Conservation (phyloP, 2,113 vertebrate genomes). For the Accipiter cooperii region DNA sequence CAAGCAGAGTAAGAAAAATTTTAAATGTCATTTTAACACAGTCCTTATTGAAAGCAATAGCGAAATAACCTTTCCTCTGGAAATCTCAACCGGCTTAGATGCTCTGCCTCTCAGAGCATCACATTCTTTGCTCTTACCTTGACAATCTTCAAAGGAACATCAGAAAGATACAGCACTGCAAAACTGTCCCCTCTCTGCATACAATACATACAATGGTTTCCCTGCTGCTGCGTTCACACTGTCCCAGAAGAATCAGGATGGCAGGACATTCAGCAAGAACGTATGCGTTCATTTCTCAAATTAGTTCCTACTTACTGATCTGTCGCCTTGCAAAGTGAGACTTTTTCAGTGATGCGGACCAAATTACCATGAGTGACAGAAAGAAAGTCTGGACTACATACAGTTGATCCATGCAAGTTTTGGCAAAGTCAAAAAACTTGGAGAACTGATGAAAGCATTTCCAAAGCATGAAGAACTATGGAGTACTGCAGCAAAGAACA, state of each 20-base stretch:
- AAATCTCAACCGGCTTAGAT: neutral
- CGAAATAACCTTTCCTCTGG: neutral
- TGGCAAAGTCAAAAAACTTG: neutral
- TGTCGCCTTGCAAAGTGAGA: neutral
- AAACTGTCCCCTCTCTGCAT: neutral
- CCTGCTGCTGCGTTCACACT: neutral
- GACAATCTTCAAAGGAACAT: neutral
- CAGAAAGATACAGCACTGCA: neutral
- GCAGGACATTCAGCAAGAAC: neutral
- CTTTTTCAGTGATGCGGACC: rapidly evolving
- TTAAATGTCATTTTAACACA: neutral
- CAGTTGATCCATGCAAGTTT: neutral
- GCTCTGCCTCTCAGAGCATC: neutral
- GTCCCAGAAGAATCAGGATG: neutral
- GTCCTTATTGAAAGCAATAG: neutral
- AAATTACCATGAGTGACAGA: neutral
- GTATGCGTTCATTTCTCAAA: neutral
- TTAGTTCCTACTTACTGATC: neutral
- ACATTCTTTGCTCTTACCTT: neutral
- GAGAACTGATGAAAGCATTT: neutral
- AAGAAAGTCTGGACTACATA: neutral
- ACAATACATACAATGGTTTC: neutral
- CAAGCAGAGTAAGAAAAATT: neutral
- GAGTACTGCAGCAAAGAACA: neutral
- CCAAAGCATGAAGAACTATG: neutral